Conservation (phyloP, 2,888 invertebrate species). For the Trichacis sp. region DNA sequence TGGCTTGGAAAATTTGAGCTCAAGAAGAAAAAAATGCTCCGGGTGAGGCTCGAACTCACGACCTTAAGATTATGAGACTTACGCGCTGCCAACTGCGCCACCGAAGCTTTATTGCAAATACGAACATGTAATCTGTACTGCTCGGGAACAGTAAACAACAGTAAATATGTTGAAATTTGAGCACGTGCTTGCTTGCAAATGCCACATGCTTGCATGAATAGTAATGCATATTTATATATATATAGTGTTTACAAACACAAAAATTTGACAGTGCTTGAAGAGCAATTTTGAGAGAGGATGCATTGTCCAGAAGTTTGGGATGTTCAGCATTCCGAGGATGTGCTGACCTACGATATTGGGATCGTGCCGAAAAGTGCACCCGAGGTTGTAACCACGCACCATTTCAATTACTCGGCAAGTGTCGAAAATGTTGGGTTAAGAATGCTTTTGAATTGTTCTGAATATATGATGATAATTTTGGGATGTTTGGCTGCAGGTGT, state of each 20-base stretch:
- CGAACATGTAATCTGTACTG: no score
- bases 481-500: constrained; percentile 68
- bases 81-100: constrained; percentile 69
- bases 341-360: constrained; percentile 60
- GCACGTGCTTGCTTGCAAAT: no score
- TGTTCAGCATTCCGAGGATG: constrained; percentile 69
- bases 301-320: constrained; percentile 73
- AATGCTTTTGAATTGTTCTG: constrained; percentile 41
- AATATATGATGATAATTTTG: constrained; percentile 56
- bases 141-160: no score
- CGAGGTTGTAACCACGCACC: constrained; percentile 65
- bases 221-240: no score
- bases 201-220: no score
- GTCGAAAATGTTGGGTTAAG: neutral
- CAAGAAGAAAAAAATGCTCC: constrained; percentile 76
- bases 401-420: constrained; percentile 72
- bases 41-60: constrained; percentile 96
- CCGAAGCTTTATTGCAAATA: no score
- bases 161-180: no score
- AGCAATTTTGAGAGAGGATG: no score
- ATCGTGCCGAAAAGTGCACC: constrained; percentile 49
- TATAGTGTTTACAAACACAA: no score
- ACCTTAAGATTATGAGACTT: constrained; percentile 76
- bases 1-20: no score
- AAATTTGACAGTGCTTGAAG: no score